Evolutionary conservation across 2,888 invertebrate species (phyloP), one percentile per base, ranked within the genome.

Genomic region (Pyrochroa serraticornis): DNA sequence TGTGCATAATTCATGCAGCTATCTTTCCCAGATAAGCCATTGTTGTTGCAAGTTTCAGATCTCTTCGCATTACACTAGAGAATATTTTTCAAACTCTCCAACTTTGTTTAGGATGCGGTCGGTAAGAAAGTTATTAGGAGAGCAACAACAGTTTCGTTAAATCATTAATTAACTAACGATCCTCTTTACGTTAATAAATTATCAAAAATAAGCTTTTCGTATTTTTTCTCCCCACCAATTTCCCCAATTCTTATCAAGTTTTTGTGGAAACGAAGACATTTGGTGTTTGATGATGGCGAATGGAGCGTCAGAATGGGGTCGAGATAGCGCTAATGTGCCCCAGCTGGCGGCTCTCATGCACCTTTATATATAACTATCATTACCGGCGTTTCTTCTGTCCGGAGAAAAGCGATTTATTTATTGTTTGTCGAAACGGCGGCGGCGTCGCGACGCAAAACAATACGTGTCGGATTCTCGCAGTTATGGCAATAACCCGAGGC

Each of bases 341-440:
- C 76, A 76, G 72, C 75, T 74, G 76, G 67, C 73, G 69, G 68
- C 71, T 75, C 76, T 69, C 75, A 75, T 73, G 71, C 70, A 76
- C 75, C 72, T 76, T 75, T 77, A 77, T 75, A 77, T 76, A 77
- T 77, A 76, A 75, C 77, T 71, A 72, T 74, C 77, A 75, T 77
- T 77, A 76, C 22, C 22, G 22, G 22, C 22, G 22, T 22, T 22
- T 22, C 22, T 22, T 22, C 5, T 22, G 22, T 22, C 22, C 22
- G 22, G 22, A 22, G 3, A 5, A 22, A 5, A 5, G 3, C 22
- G 22, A 22, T 22, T 22, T 22, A 22, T 22, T 22, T 22, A 22
- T 22, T 22, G 22, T 22, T 22, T 5, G 3, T 22, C 22, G 22
- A 22, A 22, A 22, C 22, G 22, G 22, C 22, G 22, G 22, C 10